These are phyloP conservation scores for Chaenogobius annularis DNA, from an alignment of 2,113 vertebrate genomes.

Conservation along the genomic window DNA sequence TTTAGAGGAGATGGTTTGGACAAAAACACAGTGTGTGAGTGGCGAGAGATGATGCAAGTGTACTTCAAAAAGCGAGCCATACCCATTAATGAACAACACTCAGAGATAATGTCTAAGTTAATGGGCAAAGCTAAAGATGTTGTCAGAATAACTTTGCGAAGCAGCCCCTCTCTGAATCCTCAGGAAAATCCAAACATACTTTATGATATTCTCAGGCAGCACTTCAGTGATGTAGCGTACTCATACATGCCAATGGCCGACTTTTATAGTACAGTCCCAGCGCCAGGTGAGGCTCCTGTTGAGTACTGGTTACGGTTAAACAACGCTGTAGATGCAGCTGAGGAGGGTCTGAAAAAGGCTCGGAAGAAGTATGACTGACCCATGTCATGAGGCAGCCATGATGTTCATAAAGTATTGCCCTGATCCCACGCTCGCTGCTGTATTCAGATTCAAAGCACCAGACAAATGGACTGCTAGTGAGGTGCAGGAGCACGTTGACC, in stretches of 20 bases:
- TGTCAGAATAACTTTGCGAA: no score
- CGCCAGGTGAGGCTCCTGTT: conserved; percentile 13
- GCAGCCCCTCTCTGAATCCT: no score
- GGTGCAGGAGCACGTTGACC: conserved; percentile 37
- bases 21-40: conserved; percentile 1
- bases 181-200: no score
- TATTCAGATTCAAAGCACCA: conserved; percentile 44
- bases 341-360: conserved; percentile 31
- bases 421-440: conserved; percentile 20
- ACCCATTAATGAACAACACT: neutral
- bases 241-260: no score
- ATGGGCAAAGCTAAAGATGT: no score
- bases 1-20: conserved; percentile 18
- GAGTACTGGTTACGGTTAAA: conserved; percentile 42
- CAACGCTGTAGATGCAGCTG: conserved; percentile 36
- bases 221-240: no score
- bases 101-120: conserved; percentile 20
- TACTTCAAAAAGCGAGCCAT: conserved; percentile 12
- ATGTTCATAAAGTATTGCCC: conserved; percentile 53
- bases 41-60: conserved; percentile 13
- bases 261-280: conserved; percentile 29
- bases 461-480: conserved; percentile 44
- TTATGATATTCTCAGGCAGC: no score
- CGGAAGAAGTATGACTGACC: conserved; percentile 13
- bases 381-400: conserved; percentile 27